phyloP scores from a whole-genome alignment of 2,888 invertebrate genomes.

The Hemaris fuciformis region DNA sequence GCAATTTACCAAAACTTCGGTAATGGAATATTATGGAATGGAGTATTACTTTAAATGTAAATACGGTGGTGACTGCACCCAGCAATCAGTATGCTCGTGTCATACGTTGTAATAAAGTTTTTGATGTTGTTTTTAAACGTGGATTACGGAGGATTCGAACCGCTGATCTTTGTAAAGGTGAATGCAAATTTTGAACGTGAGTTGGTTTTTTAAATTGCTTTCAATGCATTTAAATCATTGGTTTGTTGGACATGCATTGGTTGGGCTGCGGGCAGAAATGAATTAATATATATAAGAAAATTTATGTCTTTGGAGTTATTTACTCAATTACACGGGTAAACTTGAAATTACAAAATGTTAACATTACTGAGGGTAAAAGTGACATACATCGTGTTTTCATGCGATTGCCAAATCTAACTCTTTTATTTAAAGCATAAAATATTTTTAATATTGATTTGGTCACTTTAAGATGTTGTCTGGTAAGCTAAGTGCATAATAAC shows the following conservation, averaged over 20 bases:
- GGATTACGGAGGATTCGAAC: background rate
- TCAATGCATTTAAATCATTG: background rate
- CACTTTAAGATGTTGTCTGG: too few species aligned
- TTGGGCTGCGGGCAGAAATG: background rate
- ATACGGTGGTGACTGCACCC: constrained; percentile 10
- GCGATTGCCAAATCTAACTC: too few species aligned
- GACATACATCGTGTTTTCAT: too few species aligned
- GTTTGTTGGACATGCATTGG: background rate
- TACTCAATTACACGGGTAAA: too few species aligned
- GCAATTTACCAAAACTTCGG: constrained; percentile 41
- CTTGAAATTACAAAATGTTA: too few species aligned
- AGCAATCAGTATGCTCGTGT: constrained; percentile 5
- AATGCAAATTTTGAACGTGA: background rate
- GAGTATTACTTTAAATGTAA: constrained; percentile 17
- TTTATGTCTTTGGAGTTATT: too few species aligned
- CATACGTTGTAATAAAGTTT: constrained; percentile 14
- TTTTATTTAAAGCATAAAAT: too few species aligned
- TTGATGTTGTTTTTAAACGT: background rate
- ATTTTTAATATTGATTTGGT: too few species aligned
- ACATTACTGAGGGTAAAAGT: too few species aligned
- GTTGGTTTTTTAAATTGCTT: background rate
- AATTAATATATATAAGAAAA: too few species aligned
- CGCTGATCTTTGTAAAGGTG: background rate
- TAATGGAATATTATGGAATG: constrained; percentile 38
- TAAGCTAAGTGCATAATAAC: too few species aligned